Evolutionary conservation across 2,113 vertebrate species (phyloP).

Genomic region (Aix galericulata): DNA sequence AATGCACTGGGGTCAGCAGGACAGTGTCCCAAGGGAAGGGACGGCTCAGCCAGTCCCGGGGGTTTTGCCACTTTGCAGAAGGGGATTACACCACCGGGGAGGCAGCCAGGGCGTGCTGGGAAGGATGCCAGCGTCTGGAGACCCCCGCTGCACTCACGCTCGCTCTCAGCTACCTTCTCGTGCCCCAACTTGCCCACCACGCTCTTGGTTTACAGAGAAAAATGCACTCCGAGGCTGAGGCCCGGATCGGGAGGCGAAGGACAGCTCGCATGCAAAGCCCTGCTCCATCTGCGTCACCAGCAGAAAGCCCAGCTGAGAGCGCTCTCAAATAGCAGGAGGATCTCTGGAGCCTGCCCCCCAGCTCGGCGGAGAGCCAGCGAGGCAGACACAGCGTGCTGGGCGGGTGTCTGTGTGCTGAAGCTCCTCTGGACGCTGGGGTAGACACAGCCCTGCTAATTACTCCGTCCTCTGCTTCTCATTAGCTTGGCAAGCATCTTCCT

Average conservation of each 20-base stretch:
- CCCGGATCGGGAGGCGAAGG: neutral
- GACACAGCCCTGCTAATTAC: neutral
- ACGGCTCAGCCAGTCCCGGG: neutral
- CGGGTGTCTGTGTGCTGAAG: neutral
- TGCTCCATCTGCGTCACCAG: neutral
- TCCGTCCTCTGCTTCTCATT: neutral
- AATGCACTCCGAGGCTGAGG: neutral
- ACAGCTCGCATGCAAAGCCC: neutral
- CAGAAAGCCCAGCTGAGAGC: neutral
- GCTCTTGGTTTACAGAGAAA: neutral
- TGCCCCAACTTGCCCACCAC: slow-evolving; percentile 23
- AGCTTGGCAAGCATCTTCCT: neutral
- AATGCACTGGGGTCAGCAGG: fast-evolving
- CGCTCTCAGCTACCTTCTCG: neutral
- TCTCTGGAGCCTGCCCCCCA: neutral
- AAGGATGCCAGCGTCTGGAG: neutral
- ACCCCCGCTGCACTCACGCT: neutral
- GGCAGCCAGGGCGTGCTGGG: neutral
- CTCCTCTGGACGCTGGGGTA: neutral
- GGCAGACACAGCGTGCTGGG: neutral
- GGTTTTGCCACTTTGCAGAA: neutral
- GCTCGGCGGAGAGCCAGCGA: neutral
- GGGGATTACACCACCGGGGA: neutral
- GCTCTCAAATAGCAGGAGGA: neutral
- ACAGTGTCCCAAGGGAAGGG: neutral